These are phyloP conservation scores for Sinocyclocheilus grahami DNA, from an alignment of 2,113 vertebrate genomes.

Conservation along the genomic window DNA sequence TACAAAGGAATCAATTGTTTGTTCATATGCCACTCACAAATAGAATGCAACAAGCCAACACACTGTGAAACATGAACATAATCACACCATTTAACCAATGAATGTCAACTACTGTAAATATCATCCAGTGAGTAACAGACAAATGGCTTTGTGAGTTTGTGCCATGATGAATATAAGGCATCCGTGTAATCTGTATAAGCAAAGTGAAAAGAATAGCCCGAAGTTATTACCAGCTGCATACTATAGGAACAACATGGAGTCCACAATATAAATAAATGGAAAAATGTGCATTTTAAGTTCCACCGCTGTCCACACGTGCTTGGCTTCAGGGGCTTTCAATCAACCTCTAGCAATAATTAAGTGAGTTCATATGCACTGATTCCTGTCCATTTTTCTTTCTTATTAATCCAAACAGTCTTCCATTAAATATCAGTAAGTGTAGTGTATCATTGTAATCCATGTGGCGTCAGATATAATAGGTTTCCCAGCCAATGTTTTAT, in stretches of 20 bases:
- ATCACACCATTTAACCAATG: slow-evolving; percentile 25
- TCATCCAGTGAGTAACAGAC: background rate
- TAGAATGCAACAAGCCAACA: background rate
- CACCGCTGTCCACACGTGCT: background rate
- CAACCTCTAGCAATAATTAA: background rate
- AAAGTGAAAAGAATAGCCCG: background rate
- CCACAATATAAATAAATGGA: background rate
- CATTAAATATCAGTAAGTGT: slow-evolving; percentile 44
- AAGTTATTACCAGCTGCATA: background rate
- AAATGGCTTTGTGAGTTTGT: background rate
- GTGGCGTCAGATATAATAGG: slow-evolving; percentile 25
- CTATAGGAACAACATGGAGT: background rate
- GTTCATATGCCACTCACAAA: slow-evolving; percentile 11
- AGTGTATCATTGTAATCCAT: slow-evolving; percentile 36
- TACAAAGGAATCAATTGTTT: slow-evolving; percentile 18
- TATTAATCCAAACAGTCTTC: slow-evolving; percentile 31
- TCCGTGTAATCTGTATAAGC: background rate
- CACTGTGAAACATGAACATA: slow-evolving; percentile 12
- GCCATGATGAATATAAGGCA: background rate
- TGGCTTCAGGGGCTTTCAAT: background rate
- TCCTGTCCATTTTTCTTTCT: background rate
- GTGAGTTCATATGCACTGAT: background rate
- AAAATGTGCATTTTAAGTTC: background rate
- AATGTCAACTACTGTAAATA: slow-evolving; percentile 18
- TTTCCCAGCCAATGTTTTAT: background rate